Evolutionary conservation across 2,888 invertebrate species (phyloP).

Genomic region (Dynastes grantii): DNA sequence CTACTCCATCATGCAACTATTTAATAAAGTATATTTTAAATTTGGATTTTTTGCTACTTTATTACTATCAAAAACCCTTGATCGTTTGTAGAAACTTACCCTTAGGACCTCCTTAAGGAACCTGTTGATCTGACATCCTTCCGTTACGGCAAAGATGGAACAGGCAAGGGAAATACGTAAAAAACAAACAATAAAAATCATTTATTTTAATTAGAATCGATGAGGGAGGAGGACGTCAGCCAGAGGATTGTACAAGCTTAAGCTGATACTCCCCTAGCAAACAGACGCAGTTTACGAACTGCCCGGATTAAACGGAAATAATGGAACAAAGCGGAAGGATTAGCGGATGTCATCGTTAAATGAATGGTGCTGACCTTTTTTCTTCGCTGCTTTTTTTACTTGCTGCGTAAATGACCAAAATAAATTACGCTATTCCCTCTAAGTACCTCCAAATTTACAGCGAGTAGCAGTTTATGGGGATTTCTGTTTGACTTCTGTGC

Average conservation of each 20-base stretch:
- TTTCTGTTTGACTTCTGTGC: no score
- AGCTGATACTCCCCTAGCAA: neutral
- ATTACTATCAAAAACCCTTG: no score
- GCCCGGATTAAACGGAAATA: slow-evolving; percentile 42
- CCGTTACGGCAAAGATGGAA: neutral
- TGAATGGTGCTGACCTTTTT: slow-evolving; percentile 36
- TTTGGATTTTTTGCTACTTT: no score
- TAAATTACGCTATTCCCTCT: neutral
- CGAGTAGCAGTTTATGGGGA: neutral
- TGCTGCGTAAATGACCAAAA: slow-evolving; percentile 12
- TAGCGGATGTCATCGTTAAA: slow-evolving; percentile 44
- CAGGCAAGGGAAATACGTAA: neutral
- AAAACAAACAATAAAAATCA: slow-evolving; percentile 40
- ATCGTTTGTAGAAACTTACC: neutral
- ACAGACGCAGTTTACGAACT: slow-evolving; percentile 22
- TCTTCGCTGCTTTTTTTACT: slow-evolving; percentile 23
- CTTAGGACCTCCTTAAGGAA: neutral
- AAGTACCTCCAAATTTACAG: slow-evolving; percentile 6
- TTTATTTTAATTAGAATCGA: slow-evolving; percentile 43
- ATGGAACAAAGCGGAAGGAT: slow-evolving; percentile 43
- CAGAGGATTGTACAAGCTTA: neutral
- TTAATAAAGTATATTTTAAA: no score
- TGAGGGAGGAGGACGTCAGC: slow-evolving; percentile 6
- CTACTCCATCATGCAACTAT: no score
- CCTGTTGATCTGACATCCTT: slow-evolving; percentile 24